Conservation (phyloP, 2,113 vertebrate genomes). For the Morone saxatilis region DNA sequence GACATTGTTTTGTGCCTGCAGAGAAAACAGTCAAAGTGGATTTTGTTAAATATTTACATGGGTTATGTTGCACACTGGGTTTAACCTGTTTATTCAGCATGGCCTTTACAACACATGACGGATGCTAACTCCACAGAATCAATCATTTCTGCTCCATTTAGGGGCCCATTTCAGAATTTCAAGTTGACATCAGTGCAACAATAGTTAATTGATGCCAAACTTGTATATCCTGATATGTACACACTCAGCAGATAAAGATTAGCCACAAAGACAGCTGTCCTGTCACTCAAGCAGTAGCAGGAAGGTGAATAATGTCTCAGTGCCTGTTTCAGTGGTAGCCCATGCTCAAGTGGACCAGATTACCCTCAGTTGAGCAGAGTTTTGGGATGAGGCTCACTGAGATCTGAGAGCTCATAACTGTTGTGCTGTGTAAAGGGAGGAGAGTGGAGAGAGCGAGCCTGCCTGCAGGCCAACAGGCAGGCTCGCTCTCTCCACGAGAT, state of each 20-base stretch:
- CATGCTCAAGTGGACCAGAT: constrained; percentile 1
- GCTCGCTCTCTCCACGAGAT: constrained; percentile 21
- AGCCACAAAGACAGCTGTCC: constrained; percentile 22
- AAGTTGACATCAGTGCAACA: not conserved
- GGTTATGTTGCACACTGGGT: constrained; percentile 3
- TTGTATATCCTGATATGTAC: not conserved
- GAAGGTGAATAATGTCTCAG: constrained; percentile 34
- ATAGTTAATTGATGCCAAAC: not conserved
- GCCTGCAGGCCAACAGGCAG: constrained; percentile 10
- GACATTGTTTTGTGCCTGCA: constrained; percentile 15
- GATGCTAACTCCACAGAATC: constrained; percentile 17
- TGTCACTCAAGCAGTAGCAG: constrained; percentile 26
- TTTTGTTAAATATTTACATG: constrained; percentile 59
- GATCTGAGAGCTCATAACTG: not conserved
- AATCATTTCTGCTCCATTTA: constrained; percentile 28
- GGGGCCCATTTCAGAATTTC: not conserved
- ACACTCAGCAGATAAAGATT: constrained; percentile 57
- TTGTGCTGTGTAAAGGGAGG: not conserved
- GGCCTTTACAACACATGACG: not conserved
- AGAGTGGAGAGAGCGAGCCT: not conserved
- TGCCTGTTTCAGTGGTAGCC: not conserved
- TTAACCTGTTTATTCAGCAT: not conserved
- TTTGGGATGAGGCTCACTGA: constrained; percentile 10
- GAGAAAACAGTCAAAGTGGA: constrained; percentile 48
- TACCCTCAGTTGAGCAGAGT: constrained; percentile 14